A percentile compares a stretch with the other conserved stretches of the same genome.
phyloP scores from a whole-genome alignment of 2,888 invertebrate genomes.

The Rhingia rostrata region DNA sequence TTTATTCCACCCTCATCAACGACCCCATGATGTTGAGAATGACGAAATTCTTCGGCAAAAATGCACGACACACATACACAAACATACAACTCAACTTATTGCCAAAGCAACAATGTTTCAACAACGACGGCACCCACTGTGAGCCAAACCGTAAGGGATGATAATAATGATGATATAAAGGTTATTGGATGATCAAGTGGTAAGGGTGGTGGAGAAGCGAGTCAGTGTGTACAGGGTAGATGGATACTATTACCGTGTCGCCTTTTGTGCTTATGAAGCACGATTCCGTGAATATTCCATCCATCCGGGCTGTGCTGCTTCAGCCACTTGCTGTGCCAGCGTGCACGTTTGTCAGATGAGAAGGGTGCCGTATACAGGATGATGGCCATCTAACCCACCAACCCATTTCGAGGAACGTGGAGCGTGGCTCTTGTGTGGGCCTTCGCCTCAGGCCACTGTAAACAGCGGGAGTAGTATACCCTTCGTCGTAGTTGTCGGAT shows the following conservation, averaged over 20 bases:
- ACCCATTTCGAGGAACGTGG: not conserved
- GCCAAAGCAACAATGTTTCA: slow-evolving; percentile 74
- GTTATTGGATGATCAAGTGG: slow-evolving; percentile 74
- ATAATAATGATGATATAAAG: slow-evolving; percentile 74
- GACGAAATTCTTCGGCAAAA: slow-evolving; percentile 27
- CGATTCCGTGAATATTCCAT: slow-evolving; percentile 72
- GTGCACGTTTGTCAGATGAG: slow-evolving; percentile 58
- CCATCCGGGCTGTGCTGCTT: slow-evolving; percentile 47
- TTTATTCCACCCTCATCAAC: no score
- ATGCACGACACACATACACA: slow-evolving; percentile 31
- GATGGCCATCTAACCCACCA: slow-evolving; percentile 4
- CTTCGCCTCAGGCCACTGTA: slow-evolving; percentile 47
- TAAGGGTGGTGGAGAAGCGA: slow-evolving; percentile 25
- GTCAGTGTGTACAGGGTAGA: slow-evolving; percentile 14
- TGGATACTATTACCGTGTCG: slow-evolving; percentile 67
- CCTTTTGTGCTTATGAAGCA: slow-evolving; percentile 73
- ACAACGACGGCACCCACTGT: slow-evolving; percentile 36
- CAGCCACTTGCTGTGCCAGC: slow-evolving; percentile 38
- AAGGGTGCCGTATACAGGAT: slow-evolving; percentile 11
- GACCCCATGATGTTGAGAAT: not conserved
- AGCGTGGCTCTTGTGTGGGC: slow-evolving; percentile 49
- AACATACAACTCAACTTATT: slow-evolving; percentile 43
- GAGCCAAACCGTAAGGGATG: slow-evolving; percentile 72
- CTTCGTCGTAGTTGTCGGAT: slow-evolving; percentile 43
- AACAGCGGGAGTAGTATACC: slow-evolving; percentile 40